Conservation (phyloP, 2,888 invertebrate species). For the Drosophila anceps region DNA sequence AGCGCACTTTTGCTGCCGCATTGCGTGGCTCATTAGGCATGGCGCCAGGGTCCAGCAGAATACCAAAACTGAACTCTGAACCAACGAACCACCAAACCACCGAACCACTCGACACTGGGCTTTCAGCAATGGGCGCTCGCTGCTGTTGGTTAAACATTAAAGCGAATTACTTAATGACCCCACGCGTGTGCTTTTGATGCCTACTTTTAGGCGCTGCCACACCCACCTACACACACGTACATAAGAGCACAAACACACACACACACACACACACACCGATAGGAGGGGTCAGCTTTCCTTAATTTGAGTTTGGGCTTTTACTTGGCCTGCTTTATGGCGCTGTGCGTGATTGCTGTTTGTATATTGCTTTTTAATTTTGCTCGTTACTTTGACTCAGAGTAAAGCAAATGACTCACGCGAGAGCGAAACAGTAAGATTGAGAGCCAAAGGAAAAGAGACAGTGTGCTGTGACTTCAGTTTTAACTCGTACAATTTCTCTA, state of each 20-base stretch:
- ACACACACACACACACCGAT: slow-evolving; percentile 1
- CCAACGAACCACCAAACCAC: slow-evolving; percentile 3
- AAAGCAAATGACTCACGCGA: slow-evolving; percentile 2
- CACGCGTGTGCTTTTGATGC: slow-evolving; percentile 77
- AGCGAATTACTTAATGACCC: slow-evolving; percentile 77
- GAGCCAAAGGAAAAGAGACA: neutral
- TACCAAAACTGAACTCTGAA: slow-evolving; percentile 4
- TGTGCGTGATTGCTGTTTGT: slow-evolving; percentile 77
- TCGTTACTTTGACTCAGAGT: slow-evolving; percentile 57
- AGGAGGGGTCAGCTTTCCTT: slow-evolving; percentile 55
- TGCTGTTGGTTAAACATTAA: slow-evolving; percentile 62
- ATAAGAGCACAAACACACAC: too few species aligned
- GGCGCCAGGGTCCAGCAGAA: slow-evolving; percentile 12
- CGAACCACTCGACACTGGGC: slow-evolving; percentile 22
- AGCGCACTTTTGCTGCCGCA: slow-evolving; percentile 73
- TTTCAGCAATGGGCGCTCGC: neutral
- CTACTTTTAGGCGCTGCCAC: slow-evolving; percentile 67
- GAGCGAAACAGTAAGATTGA: neutral
- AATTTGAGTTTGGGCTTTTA: slow-evolving; percentile 58
- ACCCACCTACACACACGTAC: slow-evolving; percentile 20
- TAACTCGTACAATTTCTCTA: slow-evolving; percentile 45
- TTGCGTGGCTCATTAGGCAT: slow-evolving; percentile 75
- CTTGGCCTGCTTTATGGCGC: slow-evolving; percentile 18
- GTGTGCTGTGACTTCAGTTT: slow-evolving; percentile 22
- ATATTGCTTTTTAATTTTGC: slow-evolving; percentile 79